Conservation (phyloP, 2,888 invertebrate genomes). For the Alcis repandata region DNA sequence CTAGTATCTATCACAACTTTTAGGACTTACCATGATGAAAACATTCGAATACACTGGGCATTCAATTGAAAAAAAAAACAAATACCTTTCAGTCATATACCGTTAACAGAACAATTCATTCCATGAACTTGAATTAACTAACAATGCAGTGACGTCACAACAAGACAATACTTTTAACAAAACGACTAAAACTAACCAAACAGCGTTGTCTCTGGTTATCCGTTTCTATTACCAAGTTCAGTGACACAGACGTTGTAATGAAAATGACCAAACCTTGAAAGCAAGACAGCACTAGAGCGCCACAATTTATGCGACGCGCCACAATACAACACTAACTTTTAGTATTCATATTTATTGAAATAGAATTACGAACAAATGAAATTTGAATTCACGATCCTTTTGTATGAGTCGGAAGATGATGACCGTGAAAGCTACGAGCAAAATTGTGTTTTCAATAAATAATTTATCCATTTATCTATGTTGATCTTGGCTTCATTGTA, state of each 20-base stretch:
- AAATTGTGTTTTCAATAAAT: too few relatives aligned
- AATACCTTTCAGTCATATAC: background rate
- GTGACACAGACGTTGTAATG: constrained; percentile 29
- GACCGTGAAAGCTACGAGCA: too few relatives aligned
- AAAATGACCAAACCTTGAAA: constrained; percentile 11
- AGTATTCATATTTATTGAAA: background rate
- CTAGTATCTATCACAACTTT: too few relatives aligned
- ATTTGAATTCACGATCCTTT: too few relatives aligned
- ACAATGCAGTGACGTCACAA: constrained; percentile 2
- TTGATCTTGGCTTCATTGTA: too few relatives aligned
- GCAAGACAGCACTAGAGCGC: background rate
- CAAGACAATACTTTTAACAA: background rate
- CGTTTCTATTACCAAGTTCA: constrained; percentile 33
- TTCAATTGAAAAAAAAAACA: too few relatives aligned
- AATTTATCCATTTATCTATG: too few relatives aligned
- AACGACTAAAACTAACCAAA: background rate
- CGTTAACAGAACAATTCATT: background rate
- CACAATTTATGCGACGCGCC: background rate
- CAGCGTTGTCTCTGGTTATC: constrained; percentile 6
- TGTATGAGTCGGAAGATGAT: too few relatives aligned
- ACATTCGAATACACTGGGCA: too few relatives aligned
- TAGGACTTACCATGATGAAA: too few relatives aligned
- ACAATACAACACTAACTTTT: background rate
- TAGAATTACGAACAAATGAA: background rate
- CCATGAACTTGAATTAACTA: background rate